These are phyloP conservation scores for Muricea muricata DNA, from an alignment of 92 coral and sea anemone species.

Conservation along the genomic window DNA sequence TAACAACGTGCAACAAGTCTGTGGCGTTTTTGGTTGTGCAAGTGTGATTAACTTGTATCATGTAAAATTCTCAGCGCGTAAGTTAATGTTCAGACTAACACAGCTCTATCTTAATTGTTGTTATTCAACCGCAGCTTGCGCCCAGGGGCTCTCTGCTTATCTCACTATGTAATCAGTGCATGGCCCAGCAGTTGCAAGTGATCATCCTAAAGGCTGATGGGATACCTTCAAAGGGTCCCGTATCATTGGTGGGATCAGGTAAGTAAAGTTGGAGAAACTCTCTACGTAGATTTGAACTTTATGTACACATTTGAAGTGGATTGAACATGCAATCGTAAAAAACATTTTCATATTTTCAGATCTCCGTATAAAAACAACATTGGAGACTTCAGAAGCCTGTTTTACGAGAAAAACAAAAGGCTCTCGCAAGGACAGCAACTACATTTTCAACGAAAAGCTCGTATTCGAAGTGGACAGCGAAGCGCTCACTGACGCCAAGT, in stretches of 20 bases:
- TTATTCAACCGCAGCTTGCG: slow-evolving; percentile 61
- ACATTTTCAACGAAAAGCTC: slow-evolving; percentile 89
- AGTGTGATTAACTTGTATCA: no score
- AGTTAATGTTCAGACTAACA: no score
- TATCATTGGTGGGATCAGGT: slow-evolving; percentile 25
- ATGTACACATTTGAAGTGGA: no score
- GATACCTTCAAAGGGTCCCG: slow-evolving; percentile 55
- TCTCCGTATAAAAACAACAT: slow-evolving; percentile 14
- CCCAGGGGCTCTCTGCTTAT: slow-evolving; percentile 79
- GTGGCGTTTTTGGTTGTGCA: no score
- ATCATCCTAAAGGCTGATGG: slow-evolving; percentile 82
- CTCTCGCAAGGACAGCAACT: slow-evolving; percentile 69
- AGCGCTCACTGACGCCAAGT: slow-evolving; percentile 72
- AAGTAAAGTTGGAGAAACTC: no score
- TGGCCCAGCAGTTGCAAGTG: slow-evolving; percentile 81
- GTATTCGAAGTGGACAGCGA: slow-evolving; percentile 81
- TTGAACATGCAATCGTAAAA: no score
- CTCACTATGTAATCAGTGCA: slow-evolving; percentile 83
- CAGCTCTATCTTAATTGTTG: no score
- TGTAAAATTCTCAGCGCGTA: no score
- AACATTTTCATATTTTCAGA: neutral
- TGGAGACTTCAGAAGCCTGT: slow-evolving; percentile 16
- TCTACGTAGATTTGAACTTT: no score
- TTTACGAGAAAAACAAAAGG: slow-evolving; percentile 79
- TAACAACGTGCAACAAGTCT: no score